phyloP scores from a whole-genome alignment of 2,888 invertebrate genomes.

The Orchesella flavescens region DNA sequence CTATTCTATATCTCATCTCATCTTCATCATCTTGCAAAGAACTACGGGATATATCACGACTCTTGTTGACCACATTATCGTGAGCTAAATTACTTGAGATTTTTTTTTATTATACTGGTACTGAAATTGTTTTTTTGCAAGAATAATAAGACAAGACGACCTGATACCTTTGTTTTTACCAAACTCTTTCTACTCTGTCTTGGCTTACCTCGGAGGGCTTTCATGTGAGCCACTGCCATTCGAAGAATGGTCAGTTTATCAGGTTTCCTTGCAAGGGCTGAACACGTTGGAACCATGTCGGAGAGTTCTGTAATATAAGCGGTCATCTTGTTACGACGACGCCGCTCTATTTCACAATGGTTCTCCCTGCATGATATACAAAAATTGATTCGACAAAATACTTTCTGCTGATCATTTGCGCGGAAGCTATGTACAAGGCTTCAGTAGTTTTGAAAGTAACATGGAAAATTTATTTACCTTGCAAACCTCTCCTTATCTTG shows the following conservation, averaged over 20 bases:
- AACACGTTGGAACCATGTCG: conserved; percentile 99
- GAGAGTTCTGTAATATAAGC: conserved; percentile 99
- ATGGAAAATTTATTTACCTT: conserved; percentile 79
- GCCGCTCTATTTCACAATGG: conserved; percentile 98
- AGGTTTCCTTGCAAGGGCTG: conserved; percentile 96
- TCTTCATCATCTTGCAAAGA: conserved; percentile 16
- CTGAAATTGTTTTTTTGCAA: too few relatives aligned
- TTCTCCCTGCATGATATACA: conserved; percentile 87
- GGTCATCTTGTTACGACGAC: conserved; percentile 99
- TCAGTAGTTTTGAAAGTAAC: conserved; percentile 11
- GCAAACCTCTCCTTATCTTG: conserved; percentile 98
- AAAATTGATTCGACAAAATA: conserved; percentile 71
- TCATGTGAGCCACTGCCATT: conserved; percentile 99
- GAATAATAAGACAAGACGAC: too few relatives aligned
- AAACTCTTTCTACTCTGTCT: too few relatives aligned
- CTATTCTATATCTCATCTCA: conserved; percentile 19
- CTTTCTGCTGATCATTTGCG: conserved; percentile 53
- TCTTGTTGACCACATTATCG: conserved; percentile 18
- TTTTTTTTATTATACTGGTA: not conserved
- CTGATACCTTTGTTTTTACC: too few relatives aligned
- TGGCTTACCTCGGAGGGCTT: conserved; percentile 89
- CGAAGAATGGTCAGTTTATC: conserved; percentile 99
- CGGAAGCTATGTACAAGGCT: conserved; percentile 59
- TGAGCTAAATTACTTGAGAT: conserved; percentile 9
- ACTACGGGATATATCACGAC: conserved; percentile 54